A percentile compares a stretch with the other conserved stretches of the same genome.
Evolutionary conservation across 2,888 invertebrate species (phyloP).

Genomic region (Caenorhabditis parvicauda): DNA sequence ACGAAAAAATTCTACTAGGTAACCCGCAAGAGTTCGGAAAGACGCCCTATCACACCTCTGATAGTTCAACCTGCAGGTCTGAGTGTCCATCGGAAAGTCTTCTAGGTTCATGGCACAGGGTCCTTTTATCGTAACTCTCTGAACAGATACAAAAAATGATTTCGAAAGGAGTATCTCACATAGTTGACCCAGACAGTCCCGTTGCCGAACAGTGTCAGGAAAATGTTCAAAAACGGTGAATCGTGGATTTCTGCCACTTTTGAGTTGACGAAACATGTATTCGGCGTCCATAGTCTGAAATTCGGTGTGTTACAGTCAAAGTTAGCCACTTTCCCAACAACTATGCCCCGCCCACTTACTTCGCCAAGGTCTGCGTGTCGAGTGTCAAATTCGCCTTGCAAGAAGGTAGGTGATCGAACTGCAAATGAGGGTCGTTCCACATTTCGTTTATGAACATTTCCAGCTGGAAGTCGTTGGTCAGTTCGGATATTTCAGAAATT

Average conservation of each 20-base stretch:
- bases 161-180: slow-evolving; percentile 15
- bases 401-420: slow-evolving; percentile 17
- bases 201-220: slow-evolving; percentile 46
- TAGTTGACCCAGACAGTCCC: slow-evolving; percentile 54
- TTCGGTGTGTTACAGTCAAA: background rate
- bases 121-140: slow-evolving; percentile 45
- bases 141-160: slow-evolving; percentile 4
- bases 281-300: slow-evolving; percentile 41
- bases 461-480: slow-evolving; percentile 51
- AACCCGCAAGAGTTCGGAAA: too few species aligned
- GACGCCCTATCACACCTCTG: slow-evolving; percentile 31
- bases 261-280: slow-evolving; percentile 45
- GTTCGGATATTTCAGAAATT: slow-evolving; percentile 46
- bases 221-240: slow-evolving; percentile 47
- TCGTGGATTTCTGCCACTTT: slow-evolving; percentile 47
- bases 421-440: slow-evolving; percentile 45
- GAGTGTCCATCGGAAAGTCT: slow-evolving; percentile 53
- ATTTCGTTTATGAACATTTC: slow-evolving; percentile 50
- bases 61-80: slow-evolving; percentile 43
- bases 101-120: slow-evolving; percentile 48
- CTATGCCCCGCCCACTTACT: background rate
- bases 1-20: too few species aligned
- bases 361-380: slow-evolving; percentile 32
- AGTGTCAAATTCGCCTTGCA: slow-evolving; percentile 38
- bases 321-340: too few species aligned